These are phyloP conservation scores for Drosophila subsilvestris DNA, from an alignment of 2,888 invertebrate genomes.

Conservation along the genomic window DNA sequence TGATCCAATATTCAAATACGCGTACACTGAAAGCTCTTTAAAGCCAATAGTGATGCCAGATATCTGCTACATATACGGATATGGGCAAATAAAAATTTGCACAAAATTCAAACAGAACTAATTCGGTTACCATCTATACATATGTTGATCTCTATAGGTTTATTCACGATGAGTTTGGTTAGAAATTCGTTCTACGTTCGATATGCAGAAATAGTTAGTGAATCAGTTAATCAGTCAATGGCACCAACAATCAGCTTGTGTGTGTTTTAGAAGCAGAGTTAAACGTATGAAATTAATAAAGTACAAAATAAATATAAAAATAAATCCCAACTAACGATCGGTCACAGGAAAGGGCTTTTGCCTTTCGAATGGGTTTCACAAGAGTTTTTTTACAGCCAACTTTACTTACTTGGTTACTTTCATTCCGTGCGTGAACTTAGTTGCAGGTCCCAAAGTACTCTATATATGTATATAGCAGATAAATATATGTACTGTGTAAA, in stretches of 20 bases:
- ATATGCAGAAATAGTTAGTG: not conserved
- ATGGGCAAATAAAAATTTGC: not conserved
- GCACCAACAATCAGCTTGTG: not conserved
- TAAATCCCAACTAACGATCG: too few species aligned
- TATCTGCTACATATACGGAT: not conserved
- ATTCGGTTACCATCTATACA: too few species aligned
- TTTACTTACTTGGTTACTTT: too few species aligned
- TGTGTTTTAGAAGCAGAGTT: not conserved
- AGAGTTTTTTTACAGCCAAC: too few species aligned
- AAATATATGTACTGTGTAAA: not conserved
- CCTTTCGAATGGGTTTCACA: too few species aligned
- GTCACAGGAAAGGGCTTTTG: too few species aligned
- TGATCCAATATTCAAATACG: slow-evolving; percentile 38
- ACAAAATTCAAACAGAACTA: too few species aligned
- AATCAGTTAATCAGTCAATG: not conserved
- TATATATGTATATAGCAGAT: too few species aligned
- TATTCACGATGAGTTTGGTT: slow-evolving; percentile 1
- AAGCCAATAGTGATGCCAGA: not conserved
- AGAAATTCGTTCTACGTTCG: not conserved
- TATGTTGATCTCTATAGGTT: not conserved
- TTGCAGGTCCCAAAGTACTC: too few species aligned
- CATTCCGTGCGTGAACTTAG: too few species aligned
- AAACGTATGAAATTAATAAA: not conserved
- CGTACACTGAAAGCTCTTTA: not conserved
- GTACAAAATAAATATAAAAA: too few species aligned